Evolutionary conservation across 2,888 invertebrate species (phyloP).

Genomic region (Cantharis lateralis): DNA sequence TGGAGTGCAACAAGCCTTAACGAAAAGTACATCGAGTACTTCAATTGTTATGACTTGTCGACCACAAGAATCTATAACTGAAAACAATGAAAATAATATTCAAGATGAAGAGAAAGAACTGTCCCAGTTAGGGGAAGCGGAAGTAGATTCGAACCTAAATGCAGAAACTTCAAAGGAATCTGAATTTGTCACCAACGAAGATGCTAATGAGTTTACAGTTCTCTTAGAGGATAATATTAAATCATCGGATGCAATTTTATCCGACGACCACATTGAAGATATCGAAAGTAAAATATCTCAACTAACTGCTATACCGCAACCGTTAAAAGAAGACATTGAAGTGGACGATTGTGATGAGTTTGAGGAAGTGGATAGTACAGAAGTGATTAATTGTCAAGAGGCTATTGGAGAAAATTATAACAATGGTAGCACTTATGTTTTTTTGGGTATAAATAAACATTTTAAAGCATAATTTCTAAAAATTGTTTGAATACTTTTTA

Average conservation of each 20-base stretch:
- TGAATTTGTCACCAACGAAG: background rate
- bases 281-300: conserved; percentile 39
- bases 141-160: background rate
- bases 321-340: background rate
- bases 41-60: conserved; percentile 36
- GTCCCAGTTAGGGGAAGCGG: background rate
- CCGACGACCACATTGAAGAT: conserved; percentile 32
- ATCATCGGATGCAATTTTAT: conserved; percentile 34
- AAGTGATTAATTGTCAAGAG: conserved; percentile 6
- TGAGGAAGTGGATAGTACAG: conserved; percentile 11
- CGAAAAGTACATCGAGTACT: conserved; percentile 36
- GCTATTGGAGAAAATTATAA: conserved; percentile 5
- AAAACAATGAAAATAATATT: background rate
- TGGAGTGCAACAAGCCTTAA: conserved; percentile 33
- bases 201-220: conserved; percentile 32
- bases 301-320: conserved; percentile 32
- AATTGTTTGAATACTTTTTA: conserved; percentile 5
- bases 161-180: conserved; percentile 2
- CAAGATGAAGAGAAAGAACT: background rate
- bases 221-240: conserved; percentile 37
- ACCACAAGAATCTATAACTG: conserved; percentile 22
- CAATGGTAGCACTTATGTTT: conserved; percentile 8
- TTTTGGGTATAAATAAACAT: conserved; percentile 13
- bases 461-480: background rate
- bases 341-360: background rate